These are phyloP conservation scores for Marronus borbonicus DNA, from an alignment of 2,888 invertebrate species.

Conservation along the genomic window DNA sequence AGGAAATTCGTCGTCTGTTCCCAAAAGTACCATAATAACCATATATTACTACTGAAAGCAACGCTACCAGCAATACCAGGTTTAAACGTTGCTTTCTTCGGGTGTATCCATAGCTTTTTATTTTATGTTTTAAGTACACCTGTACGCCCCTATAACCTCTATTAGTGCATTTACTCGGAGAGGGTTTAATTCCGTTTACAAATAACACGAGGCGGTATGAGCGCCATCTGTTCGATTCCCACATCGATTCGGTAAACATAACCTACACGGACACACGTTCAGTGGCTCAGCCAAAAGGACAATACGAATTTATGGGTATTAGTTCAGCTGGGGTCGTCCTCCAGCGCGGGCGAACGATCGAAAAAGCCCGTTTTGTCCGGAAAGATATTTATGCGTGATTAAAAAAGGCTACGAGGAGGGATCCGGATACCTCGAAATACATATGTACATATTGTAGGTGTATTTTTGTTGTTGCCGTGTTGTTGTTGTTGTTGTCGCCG, in stretches of 20 bases:
- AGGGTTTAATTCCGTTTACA: slow-evolving; percentile 8
- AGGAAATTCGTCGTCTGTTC: no score
- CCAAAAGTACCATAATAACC: no score
- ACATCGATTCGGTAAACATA: neutral
- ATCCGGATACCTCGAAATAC: neutral
- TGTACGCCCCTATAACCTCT: neutral
- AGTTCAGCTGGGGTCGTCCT: slow-evolving; percentile 5
- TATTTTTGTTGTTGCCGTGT: no score
- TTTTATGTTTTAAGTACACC: slow-evolving; percentile 1
- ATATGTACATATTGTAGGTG: neutral
- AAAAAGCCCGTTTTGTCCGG: neutral
- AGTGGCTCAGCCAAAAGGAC: neutral
- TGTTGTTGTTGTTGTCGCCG: no score
- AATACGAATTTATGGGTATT: slow-evolving; percentile 1
- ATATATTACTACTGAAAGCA: no score
- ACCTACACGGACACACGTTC: neutral
- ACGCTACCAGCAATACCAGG: no score
- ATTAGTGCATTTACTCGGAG: neutral
- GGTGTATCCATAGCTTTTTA: neutral
- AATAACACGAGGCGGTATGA: slow-evolving; percentile 2
- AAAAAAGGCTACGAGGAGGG: neutral
- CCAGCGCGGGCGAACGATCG: neutral
- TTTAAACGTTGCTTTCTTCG: neutral
- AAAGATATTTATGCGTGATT: neutral
- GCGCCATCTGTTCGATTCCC: slow-evolving; percentile 8